Percentiles rank a stretch among this genome's conserved stretches.
Conservation (phyloP, 2,113 vertebrate species). For the Crotalus horridus region DNA sequence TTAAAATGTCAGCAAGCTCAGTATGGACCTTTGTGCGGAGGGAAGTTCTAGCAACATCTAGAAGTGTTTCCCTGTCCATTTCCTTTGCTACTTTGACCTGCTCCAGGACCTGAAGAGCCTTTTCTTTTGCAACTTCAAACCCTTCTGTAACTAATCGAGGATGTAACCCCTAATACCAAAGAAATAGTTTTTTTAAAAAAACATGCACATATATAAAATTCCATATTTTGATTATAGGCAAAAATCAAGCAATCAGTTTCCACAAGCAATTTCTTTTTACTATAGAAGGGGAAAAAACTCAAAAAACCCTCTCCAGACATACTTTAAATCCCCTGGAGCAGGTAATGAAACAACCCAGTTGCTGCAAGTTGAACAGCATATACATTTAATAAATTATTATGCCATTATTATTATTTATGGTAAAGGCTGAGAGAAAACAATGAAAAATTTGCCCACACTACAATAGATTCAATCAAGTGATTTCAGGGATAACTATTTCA, state of each 20-base stretch:
- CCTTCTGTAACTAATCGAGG: constrained; percentile 94
- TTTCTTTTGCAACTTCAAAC: constrained; percentile 92
- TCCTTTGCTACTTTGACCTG: constrained; percentile 86
- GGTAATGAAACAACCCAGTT: neutral
- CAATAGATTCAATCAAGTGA: neutral
- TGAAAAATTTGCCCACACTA: neutral
- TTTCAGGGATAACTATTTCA: neutral
- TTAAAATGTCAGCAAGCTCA: constrained; percentile 91
- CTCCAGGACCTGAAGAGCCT: constrained; percentile 87
- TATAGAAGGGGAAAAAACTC: no score
- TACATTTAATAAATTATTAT: neutral
- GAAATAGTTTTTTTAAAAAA: neutral
- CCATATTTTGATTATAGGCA: neutral
- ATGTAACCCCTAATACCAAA: constrained; percentile 82
- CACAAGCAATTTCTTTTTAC: neutral
- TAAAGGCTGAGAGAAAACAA: neutral
- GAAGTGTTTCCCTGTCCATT: constrained; percentile 92
- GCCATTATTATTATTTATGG: neutral
- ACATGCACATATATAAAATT: no score
- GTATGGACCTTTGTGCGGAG: constrained; percentile 92
- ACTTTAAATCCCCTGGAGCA: neutral
- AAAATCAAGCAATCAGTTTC: neutral
- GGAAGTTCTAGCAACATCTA: constrained; percentile 90
- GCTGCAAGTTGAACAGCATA: neutral
- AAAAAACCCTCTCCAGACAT: neutral